These are phyloP conservation scores for Actinopyga echinites DNA, from an alignment of 53 echinoderm and acorn worm species.

Conservation along the genomic window DNA sequence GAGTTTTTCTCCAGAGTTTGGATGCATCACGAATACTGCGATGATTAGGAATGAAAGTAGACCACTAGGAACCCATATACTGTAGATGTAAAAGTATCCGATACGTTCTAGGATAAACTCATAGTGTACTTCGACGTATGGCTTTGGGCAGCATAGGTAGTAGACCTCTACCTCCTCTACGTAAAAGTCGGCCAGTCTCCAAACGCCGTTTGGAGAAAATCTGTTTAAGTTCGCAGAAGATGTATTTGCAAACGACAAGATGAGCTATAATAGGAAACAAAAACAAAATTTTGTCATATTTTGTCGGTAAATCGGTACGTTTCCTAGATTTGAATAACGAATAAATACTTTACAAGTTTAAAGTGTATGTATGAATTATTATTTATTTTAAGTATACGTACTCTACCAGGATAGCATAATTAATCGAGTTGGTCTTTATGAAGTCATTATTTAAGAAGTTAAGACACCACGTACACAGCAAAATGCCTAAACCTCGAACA, in stretches of 20 bases:
- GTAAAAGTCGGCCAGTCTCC: background rate
- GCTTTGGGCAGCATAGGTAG: conserved; percentile 48
- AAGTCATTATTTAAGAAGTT: too few relatives aligned
- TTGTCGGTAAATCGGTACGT: background rate
- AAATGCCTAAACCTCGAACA: too few relatives aligned
- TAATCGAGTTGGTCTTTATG: too few relatives aligned
- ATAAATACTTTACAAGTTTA: too few relatives aligned
- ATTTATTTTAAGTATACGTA: too few relatives aligned
- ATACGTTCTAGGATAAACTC: conserved; percentile 25
- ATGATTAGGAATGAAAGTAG: conserved; percentile 52
- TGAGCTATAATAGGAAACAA: background rate
- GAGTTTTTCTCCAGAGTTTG: conserved; percentile 71
- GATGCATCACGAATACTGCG: conserved; percentile 61
- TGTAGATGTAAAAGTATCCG: conserved; percentile 54
- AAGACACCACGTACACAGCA: too few relatives aligned
- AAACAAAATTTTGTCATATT: background rate
- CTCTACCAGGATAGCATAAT: too few relatives aligned
- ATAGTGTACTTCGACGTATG: conserved; percentile 43
- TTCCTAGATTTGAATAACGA: too few relatives aligned
- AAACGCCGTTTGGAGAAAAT: background rate
- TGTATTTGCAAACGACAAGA: conserved; percentile 1
- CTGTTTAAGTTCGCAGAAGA: background rate
- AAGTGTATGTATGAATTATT: too few relatives aligned
- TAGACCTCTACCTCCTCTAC: background rate
- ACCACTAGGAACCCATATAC: conserved; percentile 52